These are phyloP conservation scores for Acrossocheilus fasciatus DNA, from an alignment of 2,797 vertebrate genomes.

Conservation along the genomic window DNA sequence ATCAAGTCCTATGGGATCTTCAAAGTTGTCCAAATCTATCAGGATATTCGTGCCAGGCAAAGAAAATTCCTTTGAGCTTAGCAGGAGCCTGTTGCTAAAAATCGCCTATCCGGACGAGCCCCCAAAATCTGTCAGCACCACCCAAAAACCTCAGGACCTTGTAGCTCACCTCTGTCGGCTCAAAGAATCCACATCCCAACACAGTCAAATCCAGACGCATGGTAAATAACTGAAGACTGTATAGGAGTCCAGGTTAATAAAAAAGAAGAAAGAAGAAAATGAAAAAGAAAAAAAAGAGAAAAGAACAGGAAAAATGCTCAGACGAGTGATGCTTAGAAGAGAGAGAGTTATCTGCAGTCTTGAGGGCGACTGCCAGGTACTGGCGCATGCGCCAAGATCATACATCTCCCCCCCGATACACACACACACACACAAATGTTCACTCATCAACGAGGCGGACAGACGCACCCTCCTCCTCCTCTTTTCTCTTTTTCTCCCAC, in stretches of 20 bases:
- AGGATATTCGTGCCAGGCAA: neutral
- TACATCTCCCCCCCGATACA: constrained; percentile 10
- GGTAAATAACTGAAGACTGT: neutral
- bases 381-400: constrained; percentile 47
- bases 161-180: constrained; percentile 49
- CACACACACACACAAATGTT: constrained; percentile 16
- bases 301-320: neutral
- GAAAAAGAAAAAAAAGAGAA: neutral
- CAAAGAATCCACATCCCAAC: constrained; percentile 3
- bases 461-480: constrained; percentile 52
- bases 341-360: constrained; percentile 57
- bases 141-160: neutral
- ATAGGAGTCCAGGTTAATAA: neutral
- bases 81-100: neutral
- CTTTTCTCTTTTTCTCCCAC: constrained; percentile 56
- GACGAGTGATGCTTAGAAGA: constrained; percentile 38
- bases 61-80: constrained; percentile 3
- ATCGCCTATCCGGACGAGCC: constrained; percentile 9
- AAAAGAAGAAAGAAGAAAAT: neutral
- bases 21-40: neutral
- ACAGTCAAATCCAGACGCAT: constrained; percentile 36
- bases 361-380: constrained; percentile 58
- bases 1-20: constrained; percentile 2
- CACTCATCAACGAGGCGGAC: constrained; percentile 57
- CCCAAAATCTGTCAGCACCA: constrained; percentile 31